Conservation (phyloP, 2,888 invertebrate genomes). For the Palloptera scutellata region DNA sequence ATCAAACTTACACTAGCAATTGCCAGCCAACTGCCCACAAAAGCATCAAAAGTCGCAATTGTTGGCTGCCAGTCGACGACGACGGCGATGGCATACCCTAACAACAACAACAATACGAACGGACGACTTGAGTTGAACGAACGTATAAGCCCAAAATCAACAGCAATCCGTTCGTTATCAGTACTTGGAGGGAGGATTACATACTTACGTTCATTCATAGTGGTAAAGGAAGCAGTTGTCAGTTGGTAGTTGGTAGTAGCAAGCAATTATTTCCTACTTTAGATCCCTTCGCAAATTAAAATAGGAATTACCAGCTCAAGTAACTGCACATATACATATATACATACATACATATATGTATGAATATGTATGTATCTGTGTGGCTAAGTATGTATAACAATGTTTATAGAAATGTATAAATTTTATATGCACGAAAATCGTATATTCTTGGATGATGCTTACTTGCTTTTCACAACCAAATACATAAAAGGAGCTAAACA, state of each 20-base stretch:
- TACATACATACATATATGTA: not conserved
- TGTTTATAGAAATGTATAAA: not conserved
- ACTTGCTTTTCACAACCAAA: not conserved
- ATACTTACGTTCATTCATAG: no score
- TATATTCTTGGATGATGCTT: not conserved
- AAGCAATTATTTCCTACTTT: conserved; percentile 55
- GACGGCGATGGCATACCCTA: not conserved
- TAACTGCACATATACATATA: not conserved
- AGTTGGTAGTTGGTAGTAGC: conserved; percentile 31
- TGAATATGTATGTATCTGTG: not conserved
- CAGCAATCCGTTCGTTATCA: conserved; percentile 2
- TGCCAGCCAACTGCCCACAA: not conserved
- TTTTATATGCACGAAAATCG: not conserved
- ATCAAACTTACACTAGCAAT: not conserved
- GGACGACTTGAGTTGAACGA: no score
- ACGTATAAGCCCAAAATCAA: no score
- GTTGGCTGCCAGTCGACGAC: not conserved
- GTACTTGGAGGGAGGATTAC: conserved; percentile 25
- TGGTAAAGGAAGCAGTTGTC: no score
- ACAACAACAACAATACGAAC: not conserved
- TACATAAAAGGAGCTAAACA: no score
- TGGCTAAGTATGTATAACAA: no score
- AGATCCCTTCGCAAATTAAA: conserved; percentile 50
- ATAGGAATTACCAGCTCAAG: conserved; percentile 38
- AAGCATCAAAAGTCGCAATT: not conserved